phyloP scores from a whole-genome alignment of 1,140 invertebrate species.

The Sweltsa coloradensis region DNA sequence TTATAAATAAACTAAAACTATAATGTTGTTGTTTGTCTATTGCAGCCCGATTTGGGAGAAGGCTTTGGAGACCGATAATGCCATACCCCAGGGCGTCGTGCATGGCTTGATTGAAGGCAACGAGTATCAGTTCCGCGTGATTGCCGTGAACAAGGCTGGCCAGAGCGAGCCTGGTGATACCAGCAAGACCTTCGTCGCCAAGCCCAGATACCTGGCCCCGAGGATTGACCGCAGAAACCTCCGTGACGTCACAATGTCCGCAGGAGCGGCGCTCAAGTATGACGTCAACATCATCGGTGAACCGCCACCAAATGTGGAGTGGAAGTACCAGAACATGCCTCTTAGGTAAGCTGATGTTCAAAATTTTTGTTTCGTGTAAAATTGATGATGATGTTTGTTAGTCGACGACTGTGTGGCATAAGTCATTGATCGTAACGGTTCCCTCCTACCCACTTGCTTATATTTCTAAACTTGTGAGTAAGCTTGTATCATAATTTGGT shows the following conservation, averaged over 20 bases:
- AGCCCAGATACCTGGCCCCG: slow-evolving; percentile 82
- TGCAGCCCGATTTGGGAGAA: slow-evolving; percentile 79
- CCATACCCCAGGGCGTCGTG: slow-evolving; percentile 57
- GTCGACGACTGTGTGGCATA: no score
- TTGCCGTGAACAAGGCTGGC: slow-evolving; percentile 90
- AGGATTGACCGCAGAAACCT: slow-evolving; percentile 90
- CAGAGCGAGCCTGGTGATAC: slow-evolving; percentile 77
- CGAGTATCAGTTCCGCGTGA: slow-evolving; percentile 97
- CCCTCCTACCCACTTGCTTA: no score
- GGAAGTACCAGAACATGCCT: slow-evolving; percentile 58
- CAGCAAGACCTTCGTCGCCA: slow-evolving; percentile 81
- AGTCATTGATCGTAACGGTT: no score
- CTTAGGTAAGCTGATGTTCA: slow-evolving; percentile 22
- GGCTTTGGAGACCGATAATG: slow-evolving; percentile 62
- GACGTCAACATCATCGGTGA: slow-evolving; percentile 86
- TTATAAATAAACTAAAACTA: no score
- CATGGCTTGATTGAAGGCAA: slow-evolving; percentile 89
- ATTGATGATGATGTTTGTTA: no score
- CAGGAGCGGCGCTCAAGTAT: slow-evolving; percentile 82
- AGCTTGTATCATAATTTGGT: no score
- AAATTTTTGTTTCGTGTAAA: no score
- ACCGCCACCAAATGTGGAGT: slow-evolving; percentile 79
- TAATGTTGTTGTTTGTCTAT: no score
- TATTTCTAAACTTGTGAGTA: no score
- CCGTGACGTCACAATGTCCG: slow-evolving; percentile 77